Conservation (phyloP, 2,113 vertebrate genomes). For the Cyphomyrus plagiostoma region DNA sequence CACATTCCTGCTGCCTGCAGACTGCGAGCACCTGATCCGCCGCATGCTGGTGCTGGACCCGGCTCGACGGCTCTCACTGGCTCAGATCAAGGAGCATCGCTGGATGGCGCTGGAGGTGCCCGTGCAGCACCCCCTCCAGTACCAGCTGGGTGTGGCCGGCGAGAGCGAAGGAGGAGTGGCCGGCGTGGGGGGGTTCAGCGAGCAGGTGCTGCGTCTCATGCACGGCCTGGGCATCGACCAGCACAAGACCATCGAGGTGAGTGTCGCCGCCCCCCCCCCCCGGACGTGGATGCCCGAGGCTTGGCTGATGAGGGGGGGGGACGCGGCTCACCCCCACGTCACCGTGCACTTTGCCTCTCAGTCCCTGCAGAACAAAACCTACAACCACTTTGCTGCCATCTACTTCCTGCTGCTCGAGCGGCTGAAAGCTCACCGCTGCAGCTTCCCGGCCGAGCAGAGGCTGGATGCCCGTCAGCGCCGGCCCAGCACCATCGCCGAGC, state of each 20-base stretch:
- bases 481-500: conserved; percentile 89
- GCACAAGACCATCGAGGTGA: conserved; percentile 95
- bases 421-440: conserved; percentile 90
- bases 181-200: conserved; percentile 84
- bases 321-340: neutral
- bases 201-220: conserved; percentile 93
- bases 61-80: conserved; percentile 80
- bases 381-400: conserved; percentile 98
- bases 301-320: neutral
- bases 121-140: conserved; percentile 76
- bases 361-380: conserved; percentile 97
- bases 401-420: conserved; percentile 95
- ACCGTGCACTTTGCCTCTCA: conserved; percentile 41
- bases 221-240: conserved; percentile 97
- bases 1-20: conserved; percentile 45
- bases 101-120: conserved; percentile 93
- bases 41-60: conserved; percentile 95
- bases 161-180: conserved; percentile 69
- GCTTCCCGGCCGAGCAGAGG: conserved; percentile 89
- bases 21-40: conserved; percentile 95
- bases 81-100: conserved; percentile 96
- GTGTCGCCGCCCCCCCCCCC: neutral
- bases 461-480: conserved; percentile 86
- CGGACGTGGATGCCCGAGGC: neutral
- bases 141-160: conserved; percentile 62